These are phyloP conservation scores for Dermochelys coriacea DNA, from an alignment of 2,797 vertebrate species.

Conservation along the genomic window DNA sequence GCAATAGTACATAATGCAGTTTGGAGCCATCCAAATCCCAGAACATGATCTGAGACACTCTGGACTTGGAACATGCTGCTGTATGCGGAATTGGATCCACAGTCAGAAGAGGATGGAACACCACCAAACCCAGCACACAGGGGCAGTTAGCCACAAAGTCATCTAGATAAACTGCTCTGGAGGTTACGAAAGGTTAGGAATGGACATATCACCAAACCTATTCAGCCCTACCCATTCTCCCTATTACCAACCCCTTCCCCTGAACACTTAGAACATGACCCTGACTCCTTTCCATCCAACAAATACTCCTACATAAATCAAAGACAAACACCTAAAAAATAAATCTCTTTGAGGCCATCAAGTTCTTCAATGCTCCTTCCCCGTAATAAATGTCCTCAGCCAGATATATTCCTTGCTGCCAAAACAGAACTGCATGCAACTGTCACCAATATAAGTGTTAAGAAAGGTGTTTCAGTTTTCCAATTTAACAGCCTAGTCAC, in stretches of 20 bases:
- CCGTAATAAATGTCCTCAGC: not conserved
- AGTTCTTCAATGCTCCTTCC: not conserved
- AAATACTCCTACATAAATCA: fast-evolving
- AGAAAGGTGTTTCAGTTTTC: not conserved
- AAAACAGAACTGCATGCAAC: not conserved
- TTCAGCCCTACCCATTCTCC: not conserved
- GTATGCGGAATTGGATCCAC: fast-evolving
- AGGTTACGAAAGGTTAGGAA: not conserved
- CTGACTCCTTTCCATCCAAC: fast-evolving
- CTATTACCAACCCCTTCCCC: not conserved
- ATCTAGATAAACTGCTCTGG: not conserved
- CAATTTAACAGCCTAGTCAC: not conserved
- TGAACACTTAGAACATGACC: not conserved
- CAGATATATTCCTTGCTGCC: not conserved
- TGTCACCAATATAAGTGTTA: not conserved
- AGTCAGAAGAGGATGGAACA: not conserved
- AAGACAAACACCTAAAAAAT: fast-evolving
- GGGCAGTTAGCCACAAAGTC: not conserved
- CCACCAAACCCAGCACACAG: not conserved
- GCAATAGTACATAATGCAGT: not conserved
- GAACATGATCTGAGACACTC: not conserved
- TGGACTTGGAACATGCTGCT: not conserved
- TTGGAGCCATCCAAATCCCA: not conserved
- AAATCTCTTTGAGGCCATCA: not conserved
- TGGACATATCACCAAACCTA: not conserved